A percentile compares a stretch with the other conserved stretches of the same genome.
Conservation (phyloP, 2,888 invertebrate species). For the Pardosa pseudoannulata region DNA sequence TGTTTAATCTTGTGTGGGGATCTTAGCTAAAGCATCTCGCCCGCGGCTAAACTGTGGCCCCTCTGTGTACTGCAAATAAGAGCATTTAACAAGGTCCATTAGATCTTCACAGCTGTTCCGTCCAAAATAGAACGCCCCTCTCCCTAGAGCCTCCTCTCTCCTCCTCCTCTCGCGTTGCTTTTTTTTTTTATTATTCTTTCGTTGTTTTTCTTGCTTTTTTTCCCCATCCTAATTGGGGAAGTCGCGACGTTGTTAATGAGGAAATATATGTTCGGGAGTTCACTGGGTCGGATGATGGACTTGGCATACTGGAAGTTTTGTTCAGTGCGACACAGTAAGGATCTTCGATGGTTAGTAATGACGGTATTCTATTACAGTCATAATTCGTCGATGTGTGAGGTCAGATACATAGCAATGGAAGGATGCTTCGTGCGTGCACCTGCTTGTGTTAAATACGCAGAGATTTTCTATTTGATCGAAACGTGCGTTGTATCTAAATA, state of each 20-base stretch:
- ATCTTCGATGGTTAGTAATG: not conserved
- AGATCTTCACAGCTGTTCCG: constrained; percentile 68
- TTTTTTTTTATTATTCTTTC: constrained; percentile 21
- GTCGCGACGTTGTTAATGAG: constrained; percentile 53
- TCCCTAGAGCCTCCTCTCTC: constrained; percentile 15
- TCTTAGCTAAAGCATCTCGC: constrained; percentile 47
- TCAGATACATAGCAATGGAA: not conserved
- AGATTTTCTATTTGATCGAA: no score
- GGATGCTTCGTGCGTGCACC: not conserved
- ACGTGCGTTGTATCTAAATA: no score
- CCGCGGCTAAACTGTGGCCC: constrained; percentile 46
- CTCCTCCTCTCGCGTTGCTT: not conserved
- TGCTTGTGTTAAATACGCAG: not conserved
- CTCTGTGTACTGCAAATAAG: constrained; percentile 65
- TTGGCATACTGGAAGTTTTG: not conserved
- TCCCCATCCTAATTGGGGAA: constrained; percentile 51
- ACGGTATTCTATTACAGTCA: not conserved
- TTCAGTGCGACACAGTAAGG: not conserved
- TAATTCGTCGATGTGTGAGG: not conserved
- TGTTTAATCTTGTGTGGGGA: constrained; percentile 50
- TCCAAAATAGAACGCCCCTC: constrained; percentile 49
- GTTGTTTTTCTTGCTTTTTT: constrained; percentile 11
- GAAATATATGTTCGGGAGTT: constrained; percentile 16
- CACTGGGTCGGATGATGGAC: not conserved
- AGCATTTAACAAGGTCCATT: constrained; percentile 70